Evolutionary conservation across 2,113 vertebrate species (phyloP).

Genomic region (Perccottus glenii): DNA sequence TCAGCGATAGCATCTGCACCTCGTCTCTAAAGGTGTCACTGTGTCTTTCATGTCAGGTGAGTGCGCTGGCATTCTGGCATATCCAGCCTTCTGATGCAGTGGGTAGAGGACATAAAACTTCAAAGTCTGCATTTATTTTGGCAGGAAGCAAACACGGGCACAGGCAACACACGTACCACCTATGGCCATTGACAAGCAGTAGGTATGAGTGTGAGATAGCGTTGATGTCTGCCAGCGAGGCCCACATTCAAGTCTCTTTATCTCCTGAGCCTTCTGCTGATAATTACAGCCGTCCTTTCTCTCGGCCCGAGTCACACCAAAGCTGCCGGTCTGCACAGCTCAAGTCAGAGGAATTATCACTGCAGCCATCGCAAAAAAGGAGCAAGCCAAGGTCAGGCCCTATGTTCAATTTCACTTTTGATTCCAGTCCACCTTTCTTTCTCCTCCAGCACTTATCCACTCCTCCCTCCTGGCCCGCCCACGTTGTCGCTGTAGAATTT

Average conservation of each 20-base stretch:
- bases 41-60: slow-evolving; percentile 63
- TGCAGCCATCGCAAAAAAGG: slow-evolving; percentile 54
- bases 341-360: slow-evolving; percentile 65
- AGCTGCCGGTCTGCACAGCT: slow-evolving; percentile 49
- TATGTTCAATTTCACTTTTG: slow-evolving; percentile 73
- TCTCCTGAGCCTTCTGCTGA: slow-evolving; percentile 72
- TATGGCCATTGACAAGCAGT: slow-evolving; percentile 13
- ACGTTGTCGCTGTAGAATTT: slow-evolving; percentile 46
- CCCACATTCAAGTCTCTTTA: slow-evolving; percentile 63
- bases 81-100: slow-evolving; percentile 35
- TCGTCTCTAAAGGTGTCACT: slow-evolving; percentile 53
- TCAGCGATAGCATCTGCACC: slow-evolving; percentile 64
- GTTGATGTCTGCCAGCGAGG: slow-evolving; percentile 50
- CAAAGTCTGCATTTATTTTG: slow-evolving; percentile 57
- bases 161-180: not conserved
- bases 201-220: slow-evolving; percentile 51
- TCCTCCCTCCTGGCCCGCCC: slow-evolving; percentile 42
- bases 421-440: slow-evolving; percentile 68
- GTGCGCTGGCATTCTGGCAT: slow-evolving; percentile 65
- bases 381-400: slow-evolving; percentile 73
- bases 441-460: slow-evolving; percentile 61
- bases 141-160: slow-evolving; percentile 17
- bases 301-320: slow-evolving; percentile 41
- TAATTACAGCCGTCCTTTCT: slow-evolving; percentile 69
- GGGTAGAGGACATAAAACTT: slow-evolving; percentile 39